Base-by-base conservation (phyloP, 2,888 invertebrate species). In the Phalera bucephala region DNA sequence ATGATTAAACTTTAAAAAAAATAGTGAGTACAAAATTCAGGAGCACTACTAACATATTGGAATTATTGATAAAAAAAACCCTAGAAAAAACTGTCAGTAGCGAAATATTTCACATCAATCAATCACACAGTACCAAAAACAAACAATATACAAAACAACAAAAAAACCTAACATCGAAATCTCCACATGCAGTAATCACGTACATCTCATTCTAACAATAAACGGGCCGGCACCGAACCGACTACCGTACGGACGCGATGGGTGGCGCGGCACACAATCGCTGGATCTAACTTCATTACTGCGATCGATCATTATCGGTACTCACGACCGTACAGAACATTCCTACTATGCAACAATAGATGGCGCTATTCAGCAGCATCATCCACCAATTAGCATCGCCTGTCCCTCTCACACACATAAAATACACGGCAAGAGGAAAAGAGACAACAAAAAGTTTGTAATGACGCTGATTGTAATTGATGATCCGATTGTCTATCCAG, bases 341-440 rank as follows among this genome's bases (percentile, higher is more conserved):
- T 82, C 77, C 72, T 83, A 77, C 77, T 80, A 88, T 86, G 81
- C 81, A 82, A 86, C 88, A 86, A 88, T 83, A 87, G 83, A 86
- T 87, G 86, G 86, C 84, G 85, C 79, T 85, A 84, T 82, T 81
- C 83, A 80, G 84, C 84, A 81, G 61, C 70, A 82, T 85, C 85
- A 84, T 84, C 78, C 63, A 80, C 77, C 86, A 87, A 87, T 87
- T 87, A 87, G 76, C 72, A 69, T 59, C 36, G 19, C 33, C 33
- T 55, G 57, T 55, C 72, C 55, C 63, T 72, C 58, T 57, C 57
- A 46, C 63, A 37, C 43, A 23, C 39, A 32, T 27, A 46, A 17
- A 27, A 40, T 37, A 49, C 33, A 25, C 30, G 4, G 19, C 2
- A 22, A 11, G 50, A 22, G 25, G 28, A 63, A 74, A 52, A 43